Percentiles rank a stretch among this genome's conserved stretches.
phyloP scores from a whole-genome alignment of 30 jellyfish, hydroid and myxozoan species.

The Haliclystus octoradiatus region DNA sequence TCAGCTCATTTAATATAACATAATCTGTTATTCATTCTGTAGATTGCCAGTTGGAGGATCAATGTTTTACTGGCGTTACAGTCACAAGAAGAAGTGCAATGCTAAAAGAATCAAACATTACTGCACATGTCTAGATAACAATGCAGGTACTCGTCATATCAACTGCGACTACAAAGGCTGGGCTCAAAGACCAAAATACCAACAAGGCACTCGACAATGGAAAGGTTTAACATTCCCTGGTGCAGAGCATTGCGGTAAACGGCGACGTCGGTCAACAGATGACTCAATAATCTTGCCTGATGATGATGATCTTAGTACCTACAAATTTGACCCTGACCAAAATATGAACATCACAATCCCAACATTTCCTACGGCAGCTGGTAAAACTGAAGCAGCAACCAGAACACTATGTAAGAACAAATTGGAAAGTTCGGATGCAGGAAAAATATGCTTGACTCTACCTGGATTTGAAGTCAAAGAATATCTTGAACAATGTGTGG shows the following conservation, averaged over 20 bases:
- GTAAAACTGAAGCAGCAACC: slow-evolving; percentile 28
- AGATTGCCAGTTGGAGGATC: neutral
- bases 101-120: slow-evolving; percentile 55
- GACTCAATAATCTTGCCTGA: slow-evolving; percentile 66
- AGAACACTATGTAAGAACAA: slow-evolving; percentile 13
- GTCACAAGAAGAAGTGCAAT: slow-evolving; percentile 19
- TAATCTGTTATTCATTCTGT: no score
- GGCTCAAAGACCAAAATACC: slow-evolving; percentile 47
- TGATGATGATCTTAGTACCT: slow-evolving; percentile 21
- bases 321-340: slow-evolving; percentile 32
- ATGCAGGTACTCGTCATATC: slow-evolving; percentile 19
- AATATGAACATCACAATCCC: slow-evolving; percentile 8
- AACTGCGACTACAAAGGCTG: slow-evolving; percentile 58
- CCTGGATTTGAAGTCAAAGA: slow-evolving; percentile 21
- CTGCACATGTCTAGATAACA: slow-evolving; percentile 70
- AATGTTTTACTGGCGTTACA: neutral
- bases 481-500: slow-evolving; percentile 49
- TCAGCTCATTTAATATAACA: neutral
- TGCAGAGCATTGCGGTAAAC: slow-evolving; percentile 53
- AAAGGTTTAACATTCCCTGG: slow-evolving; percentile 63
- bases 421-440: slow-evolving; percentile 30
- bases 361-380: slow-evolving; percentile 61
- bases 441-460: slow-evolving; percentile 30
- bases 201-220: slow-evolving; percentile 31
- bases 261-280: slow-evolving; percentile 36